Evolutionary conservation across 2,888 invertebrate species (phyloP), one percentile per base, ranked within the genome.

Genomic region (Eurois occulta): DNA sequence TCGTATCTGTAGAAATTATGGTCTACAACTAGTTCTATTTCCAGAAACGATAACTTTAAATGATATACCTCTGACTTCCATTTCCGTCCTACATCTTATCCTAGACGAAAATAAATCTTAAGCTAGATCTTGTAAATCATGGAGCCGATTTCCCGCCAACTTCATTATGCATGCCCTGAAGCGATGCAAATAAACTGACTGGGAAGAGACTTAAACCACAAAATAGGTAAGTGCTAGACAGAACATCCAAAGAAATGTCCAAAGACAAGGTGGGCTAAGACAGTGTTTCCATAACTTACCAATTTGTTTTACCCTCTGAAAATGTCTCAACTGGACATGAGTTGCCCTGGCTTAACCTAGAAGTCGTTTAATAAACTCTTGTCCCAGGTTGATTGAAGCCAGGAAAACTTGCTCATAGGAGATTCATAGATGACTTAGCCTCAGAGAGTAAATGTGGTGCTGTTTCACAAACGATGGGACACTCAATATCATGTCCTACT

Each of bases 161-260:
- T 68, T 81, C 64, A 83, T 83, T 83, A 83, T 81, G 83, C 78
- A 81, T 81, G 48, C 71, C 55, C 13, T 68, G 72, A 78, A n/a
- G 67, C 72, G 52, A 58, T 84, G 84, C 83, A 80, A 58, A 83
- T 78, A 83, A 77, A 83, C 55, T 68, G 83, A 80, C 73, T 32
- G 48, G 41, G 21, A 80, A 41, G 32, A 58, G n/a, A 80, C 66
- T 24, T 46, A 18, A 32, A 24, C 28, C 41, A 58, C 52, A 24
- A 18, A 38, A 60, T 62, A 80, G 2, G 13, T 2, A 18, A 8
- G 0, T 4, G 10, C 10, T 8, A 8, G 41, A 21, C 60, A 74
- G 60, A 74, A 78, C 8, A 8, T 38, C 38, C 41, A 64, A 64
- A 38, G 24, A 28, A n/a, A n/a, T n/a, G n/a, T n/a, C n/a, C n/a